These are phyloP conservation scores for Acrobasis repandana DNA, from an alignment of 2,888 invertebrate genomes.

Conservation along the genomic window DNA sequence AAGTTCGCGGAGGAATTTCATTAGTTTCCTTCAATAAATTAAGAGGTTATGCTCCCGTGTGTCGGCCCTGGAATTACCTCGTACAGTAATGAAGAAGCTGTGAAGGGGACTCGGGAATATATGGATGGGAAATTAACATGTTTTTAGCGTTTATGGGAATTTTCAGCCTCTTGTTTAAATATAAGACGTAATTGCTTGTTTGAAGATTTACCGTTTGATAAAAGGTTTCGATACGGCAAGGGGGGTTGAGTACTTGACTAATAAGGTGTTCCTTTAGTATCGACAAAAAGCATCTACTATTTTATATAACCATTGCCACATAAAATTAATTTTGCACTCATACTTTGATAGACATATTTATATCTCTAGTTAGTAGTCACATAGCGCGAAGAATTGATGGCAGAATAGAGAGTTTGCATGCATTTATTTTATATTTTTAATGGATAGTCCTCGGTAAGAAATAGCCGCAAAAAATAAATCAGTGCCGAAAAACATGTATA, in stretches of 20 bases:
- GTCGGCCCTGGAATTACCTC: slow-evolving; percentile 81
- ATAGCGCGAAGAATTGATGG: no score
- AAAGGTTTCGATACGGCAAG: not conserved
- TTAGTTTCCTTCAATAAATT: slow-evolving; percentile 83
- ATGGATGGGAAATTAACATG: slow-evolving; percentile 18
- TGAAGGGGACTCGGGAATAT: slow-evolving; percentile 39
- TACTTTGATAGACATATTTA: not conserved
- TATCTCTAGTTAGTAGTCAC: not conserved
- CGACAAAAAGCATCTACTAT: no score
- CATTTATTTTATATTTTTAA: no score
- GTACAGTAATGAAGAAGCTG: slow-evolving; percentile 78
- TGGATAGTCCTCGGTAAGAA: no score
- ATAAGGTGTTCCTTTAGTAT: not conserved
- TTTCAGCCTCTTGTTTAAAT: slow-evolving; percentile 9
- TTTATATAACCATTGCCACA: no score
- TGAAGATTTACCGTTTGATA: slow-evolving; percentile 4
- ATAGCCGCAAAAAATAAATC: no score
- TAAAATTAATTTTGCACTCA: not conserved
- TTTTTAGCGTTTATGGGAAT: slow-evolving; percentile 9
- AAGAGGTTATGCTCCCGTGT: slow-evolving; percentile 82
- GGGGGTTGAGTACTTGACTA: not conserved
- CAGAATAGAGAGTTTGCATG: no score
- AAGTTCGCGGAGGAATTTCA: slow-evolving; percentile 80
- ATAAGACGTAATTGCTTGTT: slow-evolving; percentile 7
- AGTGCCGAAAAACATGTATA: no score